These are phyloP conservation scores for Rotaria sp. DNA, from an alignment of 2,888 invertebrate genomes.

Conservation along the genomic window DNA sequence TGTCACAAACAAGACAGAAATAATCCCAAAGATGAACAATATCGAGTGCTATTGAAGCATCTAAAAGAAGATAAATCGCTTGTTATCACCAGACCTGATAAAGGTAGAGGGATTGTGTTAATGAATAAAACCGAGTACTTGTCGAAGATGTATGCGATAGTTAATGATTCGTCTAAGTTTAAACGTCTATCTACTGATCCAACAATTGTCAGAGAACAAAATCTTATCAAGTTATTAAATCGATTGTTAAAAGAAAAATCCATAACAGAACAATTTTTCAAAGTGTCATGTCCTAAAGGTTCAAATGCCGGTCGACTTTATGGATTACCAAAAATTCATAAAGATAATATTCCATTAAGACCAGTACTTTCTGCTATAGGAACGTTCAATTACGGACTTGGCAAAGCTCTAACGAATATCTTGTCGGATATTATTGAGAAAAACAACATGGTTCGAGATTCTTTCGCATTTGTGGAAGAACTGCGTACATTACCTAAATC, in stretches of 20 bases:
- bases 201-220: neutral
- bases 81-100: neutral
- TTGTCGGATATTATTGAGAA: neutral
- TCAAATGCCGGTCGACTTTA: neutral
- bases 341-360: neutral
- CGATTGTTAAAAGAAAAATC: neutral
- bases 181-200: neutral
- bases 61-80: neutral
- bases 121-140: neutral
- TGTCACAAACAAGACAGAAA: neutral
- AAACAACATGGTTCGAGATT: neutral
- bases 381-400: neutral
- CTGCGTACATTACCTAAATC: neutral
- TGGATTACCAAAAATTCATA: neutral
- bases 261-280: neutral
- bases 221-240: neutral
- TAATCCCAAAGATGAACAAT: too few relatives aligned
- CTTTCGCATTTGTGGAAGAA: neutral
- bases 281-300: neutral
- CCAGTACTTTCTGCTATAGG: neutral
- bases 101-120: neutral
- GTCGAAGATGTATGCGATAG: neutral
- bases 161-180: neutral
- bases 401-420: neutral
- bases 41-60: too few relatives aligned